A percentile compares a stretch with the other conserved stretches of the same genome.
These are phyloP conservation scores for Recurvirostra avosetta DNA, from an alignment of 2,113 vertebrate species.

Conservation along the genomic window DNA sequence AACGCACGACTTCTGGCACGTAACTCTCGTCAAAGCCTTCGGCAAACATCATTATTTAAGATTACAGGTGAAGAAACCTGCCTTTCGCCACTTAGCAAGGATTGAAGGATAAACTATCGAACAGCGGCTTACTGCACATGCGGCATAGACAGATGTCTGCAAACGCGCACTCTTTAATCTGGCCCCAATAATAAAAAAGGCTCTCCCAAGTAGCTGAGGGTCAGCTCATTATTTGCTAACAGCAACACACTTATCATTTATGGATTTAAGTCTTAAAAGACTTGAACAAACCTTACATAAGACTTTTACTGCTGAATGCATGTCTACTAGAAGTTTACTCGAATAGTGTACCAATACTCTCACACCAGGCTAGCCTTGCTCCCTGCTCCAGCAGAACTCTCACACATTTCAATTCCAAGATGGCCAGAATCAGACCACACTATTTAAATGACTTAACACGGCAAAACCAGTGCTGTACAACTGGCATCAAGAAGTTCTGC, in stretches of 20 bases:
- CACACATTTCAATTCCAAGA: background rate
- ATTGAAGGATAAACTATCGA: background rate
- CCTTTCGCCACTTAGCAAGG: constrained; percentile 33
- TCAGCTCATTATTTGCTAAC: background rate
- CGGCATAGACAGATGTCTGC: background rate
- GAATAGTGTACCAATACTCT: background rate
- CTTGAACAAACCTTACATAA: constrained; percentile 24
- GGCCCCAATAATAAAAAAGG: background rate
- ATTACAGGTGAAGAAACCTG: constrained; percentile 51
- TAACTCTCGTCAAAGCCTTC: constrained; percentile 5
- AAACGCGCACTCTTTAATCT: background rate
- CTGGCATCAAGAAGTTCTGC: background rate
- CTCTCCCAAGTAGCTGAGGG: background rate
- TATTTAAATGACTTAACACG: background rate
- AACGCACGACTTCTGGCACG: constrained; percentile 14
- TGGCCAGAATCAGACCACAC: background rate
- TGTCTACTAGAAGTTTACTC: background rate
- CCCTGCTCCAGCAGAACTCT: background rate
- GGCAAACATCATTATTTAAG: constrained; percentile 37
- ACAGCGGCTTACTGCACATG: background rate
- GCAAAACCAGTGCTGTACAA: background rate
- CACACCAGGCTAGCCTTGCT: background rate
- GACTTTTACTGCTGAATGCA: constrained; percentile 55
- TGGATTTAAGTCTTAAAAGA: constrained; percentile 1
- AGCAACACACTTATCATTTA: background rate